These are phyloP conservation scores for Eulemur albifrons DNA, from an alignment of 2,797 vertebrate species.

Conservation along the genomic window DNA sequence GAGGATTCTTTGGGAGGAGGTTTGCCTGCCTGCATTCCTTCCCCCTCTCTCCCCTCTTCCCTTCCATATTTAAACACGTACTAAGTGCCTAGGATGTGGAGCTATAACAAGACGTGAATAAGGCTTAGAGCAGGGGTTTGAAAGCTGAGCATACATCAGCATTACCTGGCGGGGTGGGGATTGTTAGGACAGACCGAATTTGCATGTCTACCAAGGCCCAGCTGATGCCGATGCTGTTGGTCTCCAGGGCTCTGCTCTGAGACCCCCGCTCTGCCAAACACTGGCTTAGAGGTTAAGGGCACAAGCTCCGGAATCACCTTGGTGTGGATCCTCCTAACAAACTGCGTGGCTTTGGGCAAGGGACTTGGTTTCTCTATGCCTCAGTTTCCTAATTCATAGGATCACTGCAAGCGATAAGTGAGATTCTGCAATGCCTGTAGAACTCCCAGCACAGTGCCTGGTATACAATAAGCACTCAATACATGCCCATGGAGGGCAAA, in stretches of 20 bases:
- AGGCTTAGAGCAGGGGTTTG: not conserved
- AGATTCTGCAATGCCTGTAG: not conserved
- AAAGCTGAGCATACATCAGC: not conserved
- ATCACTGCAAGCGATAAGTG: not conserved
- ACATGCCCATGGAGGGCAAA: not conserved
- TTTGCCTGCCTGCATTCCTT: not conserved
- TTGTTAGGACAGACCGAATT: not conserved
- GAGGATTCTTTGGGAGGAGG: constrained; percentile 51
- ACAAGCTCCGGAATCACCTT: not conserved
- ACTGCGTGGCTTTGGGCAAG: not conserved
- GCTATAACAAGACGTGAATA: not conserved
- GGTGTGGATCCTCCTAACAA: not conserved
- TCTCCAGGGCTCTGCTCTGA: not conserved
- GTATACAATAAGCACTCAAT: accelerated
- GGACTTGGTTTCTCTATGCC: not conserved
- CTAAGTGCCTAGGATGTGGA: not conserved
- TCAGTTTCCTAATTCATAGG: not conserved
- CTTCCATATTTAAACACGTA: not conserved
- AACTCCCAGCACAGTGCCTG: not conserved
- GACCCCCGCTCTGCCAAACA: not conserved
- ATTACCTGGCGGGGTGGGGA: not conserved
- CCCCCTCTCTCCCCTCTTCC: not conserved
- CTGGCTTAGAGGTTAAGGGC: not conserved
- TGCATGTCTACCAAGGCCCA: not conserved
- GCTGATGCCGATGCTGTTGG: not conserved